These are phyloP conservation scores for Eleginops maclovinus DNA, from an alignment of 2,113 vertebrate species.

Conservation along the genomic window DNA sequence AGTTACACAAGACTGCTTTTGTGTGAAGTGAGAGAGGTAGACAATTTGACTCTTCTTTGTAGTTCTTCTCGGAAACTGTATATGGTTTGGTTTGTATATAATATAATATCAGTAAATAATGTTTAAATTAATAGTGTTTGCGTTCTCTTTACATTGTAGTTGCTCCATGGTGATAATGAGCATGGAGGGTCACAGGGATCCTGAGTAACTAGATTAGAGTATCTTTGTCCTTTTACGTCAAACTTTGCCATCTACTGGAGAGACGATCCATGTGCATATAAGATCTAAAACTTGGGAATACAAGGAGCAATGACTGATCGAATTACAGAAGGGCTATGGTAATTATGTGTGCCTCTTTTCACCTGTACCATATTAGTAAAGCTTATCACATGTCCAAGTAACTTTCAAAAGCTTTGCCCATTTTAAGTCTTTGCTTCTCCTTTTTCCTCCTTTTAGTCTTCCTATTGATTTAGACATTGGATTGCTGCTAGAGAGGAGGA, in stretches of 20 bases:
- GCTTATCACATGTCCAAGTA: background rate
- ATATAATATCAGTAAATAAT: background rate
- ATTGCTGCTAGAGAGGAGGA: constrained; percentile 19
- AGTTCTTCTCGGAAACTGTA: background rate
- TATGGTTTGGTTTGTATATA: background rate
- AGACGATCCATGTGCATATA: constrained; percentile 8
- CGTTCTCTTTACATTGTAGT: background rate
- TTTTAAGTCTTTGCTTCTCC: constrained; percentile 19
- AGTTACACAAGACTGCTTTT: constrained; percentile 57
- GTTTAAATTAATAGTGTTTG: background rate
- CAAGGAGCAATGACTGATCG: background rate
- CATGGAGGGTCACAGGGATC: background rate
- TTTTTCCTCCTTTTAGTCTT: constrained; percentile 31
- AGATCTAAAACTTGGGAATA: background rate
- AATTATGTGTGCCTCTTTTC: background rate
- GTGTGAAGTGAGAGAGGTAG: constrained; percentile 21
- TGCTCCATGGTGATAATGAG: constrained; percentile 6
- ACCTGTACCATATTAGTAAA: background rate
- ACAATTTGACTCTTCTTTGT: background rate
- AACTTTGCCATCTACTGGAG: constrained; percentile 74
- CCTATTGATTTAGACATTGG: constrained; percentile 46
- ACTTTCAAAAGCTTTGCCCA: background rate
- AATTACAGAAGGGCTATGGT: background rate
- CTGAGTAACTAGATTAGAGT: background rate
- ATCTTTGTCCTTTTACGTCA: constrained; percentile 28